Evolutionary conservation across 2,888 invertebrate genomes (phyloP), one percentile per base, ranked within the genome.

Genomic region (Dolichomitus sp.): DNA sequence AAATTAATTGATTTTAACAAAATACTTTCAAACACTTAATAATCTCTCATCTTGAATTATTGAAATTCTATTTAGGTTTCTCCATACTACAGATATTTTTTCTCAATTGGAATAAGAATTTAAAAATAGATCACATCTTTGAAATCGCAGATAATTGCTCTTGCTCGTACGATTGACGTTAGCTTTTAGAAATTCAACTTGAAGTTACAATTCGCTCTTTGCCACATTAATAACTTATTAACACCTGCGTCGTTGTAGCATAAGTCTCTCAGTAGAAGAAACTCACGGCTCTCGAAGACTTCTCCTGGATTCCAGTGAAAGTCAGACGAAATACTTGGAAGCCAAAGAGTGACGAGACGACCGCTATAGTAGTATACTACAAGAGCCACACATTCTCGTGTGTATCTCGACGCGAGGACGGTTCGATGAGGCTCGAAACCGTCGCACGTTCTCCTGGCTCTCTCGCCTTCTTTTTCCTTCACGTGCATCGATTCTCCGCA

Each of bases 251-350:
- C 1, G 40, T 69, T 40, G 27, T 48, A 23, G 68, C 30, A 30
- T 68, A 17, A 12, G n/a, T 68, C n/a, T 50, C 63, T 50, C 42
- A 23, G 37, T 23, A 33, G 52, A 70, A 42, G 45, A 61, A 59
- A 59, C 69, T 45, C 57, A 17, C 19, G 45, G 14, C 42, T 19
- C 14, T 12, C 59, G 45, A 72, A 45, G 72, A 72, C 30, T 12
- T 77, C 69, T 50, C 23, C 17, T 68, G n/a, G 61, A 17, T 61
- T 61, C 61, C 68, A 52, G 48, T 54, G 69, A 76, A 63, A 79
- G 14, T 63, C 69, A 68, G n/a, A 61, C 33, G 78, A 83, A 81
- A 78, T 80, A 84, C 80, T 84, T 70, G 73, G 81, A 84, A 42
- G 48, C n/a, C 42, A 40, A 80, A 40, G 75, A 75, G n/a, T 54